Evolutionary conservation across 92 coral and sea anemone species (phyloP), one percentile per base, ranked within the genome.

Genomic region (Zoanthus gigantus): DNA sequence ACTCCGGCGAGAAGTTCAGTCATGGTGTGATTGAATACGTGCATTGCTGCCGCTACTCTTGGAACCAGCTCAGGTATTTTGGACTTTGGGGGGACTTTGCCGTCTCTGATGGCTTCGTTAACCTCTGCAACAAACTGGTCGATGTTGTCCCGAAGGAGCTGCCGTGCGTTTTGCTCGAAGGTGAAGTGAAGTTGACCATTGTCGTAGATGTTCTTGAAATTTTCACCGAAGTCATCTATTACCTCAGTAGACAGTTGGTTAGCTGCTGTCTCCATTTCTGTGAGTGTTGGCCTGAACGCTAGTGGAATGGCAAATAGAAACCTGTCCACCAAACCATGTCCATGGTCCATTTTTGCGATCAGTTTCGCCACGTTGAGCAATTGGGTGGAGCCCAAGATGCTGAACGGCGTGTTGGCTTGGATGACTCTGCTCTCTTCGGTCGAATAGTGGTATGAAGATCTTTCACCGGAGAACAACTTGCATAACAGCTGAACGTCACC

Each of bases 271-370:
- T 89, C 89, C 85, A 89, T 89, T 85, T 89, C 71, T 11, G 89
- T 11, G 89, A 30, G 42, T 89, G 92, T 32, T 84, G 9, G 65
- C 65, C 65, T 58, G n/a, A 67, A 76, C 46, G 88, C 90, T 44
- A 92, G 72, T n/a, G 92, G 92, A 32, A 82, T 77, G 31, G 94
- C 71, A 50, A 92, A 74, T 18, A 89, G 91, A 53, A 92, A n/a
- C 54, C 92, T 78, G 77, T 89, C 89, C 9, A 92, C 77, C 48
- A 89, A 79, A 50, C 89, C 90, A 69, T 89, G 95, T 9, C 90
- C 88, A 28, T 92, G 92, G 84, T 86, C 91, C 94, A 90, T 90
- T 75, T 83, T 72, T 16, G 92, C 91, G 66, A 92, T 87, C 10
- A 90, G 56, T 65, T 92, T 89, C 7, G 92, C 89, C 29, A 86